These are phyloP conservation scores for Cecropterus lyciades DNA, from an alignment of 1,140 invertebrate species.

Conservation along the genomic window DNA sequence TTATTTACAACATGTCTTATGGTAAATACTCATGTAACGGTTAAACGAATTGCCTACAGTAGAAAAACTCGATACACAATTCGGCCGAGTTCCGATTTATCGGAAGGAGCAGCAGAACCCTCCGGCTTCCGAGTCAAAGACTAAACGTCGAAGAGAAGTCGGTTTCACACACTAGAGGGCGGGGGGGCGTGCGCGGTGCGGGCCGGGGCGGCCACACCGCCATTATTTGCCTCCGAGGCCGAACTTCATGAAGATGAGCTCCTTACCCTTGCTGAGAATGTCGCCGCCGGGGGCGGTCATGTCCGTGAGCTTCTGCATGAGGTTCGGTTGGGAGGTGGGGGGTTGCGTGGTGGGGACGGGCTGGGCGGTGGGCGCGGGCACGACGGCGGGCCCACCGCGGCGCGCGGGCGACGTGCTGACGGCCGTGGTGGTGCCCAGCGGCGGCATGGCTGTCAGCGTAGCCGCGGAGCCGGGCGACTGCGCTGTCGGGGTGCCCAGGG, in stretches of 20 bases:
- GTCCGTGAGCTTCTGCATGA: slow-evolving; percentile 93
- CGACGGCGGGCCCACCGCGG: slow-evolving; percentile 86
- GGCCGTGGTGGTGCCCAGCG: slow-evolving; percentile 46
- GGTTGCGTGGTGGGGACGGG: background rate
- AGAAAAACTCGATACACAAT: slow-evolving; percentile 56
- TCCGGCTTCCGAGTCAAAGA: slow-evolving; percentile 39
- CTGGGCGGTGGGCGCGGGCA: slow-evolving; percentile 43
- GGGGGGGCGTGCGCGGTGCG: slow-evolving; percentile 17
- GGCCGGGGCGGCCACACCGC: slow-evolving; percentile 60
- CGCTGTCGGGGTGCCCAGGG: slow-evolving; percentile 67
- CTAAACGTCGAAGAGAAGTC: slow-evolving; percentile 37
- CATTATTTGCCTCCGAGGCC: slow-evolving; percentile 92
- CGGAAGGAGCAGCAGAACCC: slow-evolving; percentile 51
- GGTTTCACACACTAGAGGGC: slow-evolving; percentile 37
- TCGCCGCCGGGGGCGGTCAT: slow-evolving; percentile 92
- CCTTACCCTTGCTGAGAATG: slow-evolving; percentile 95
- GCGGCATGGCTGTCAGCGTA: slow-evolving; percentile 53
- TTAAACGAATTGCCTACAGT: slow-evolving; percentile 57
- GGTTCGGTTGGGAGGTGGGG: slow-evolving; percentile 85
- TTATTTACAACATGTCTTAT: slow-evolving; percentile 71
- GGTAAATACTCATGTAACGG: slow-evolving; percentile 52
- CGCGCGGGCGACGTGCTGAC: slow-evolving; percentile 58
- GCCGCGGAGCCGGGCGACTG: slow-evolving; percentile 73
- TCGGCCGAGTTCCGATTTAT: slow-evolving; percentile 41
- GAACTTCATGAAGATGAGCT: slow-evolving; percentile 96